phyloP scores from a whole-genome alignment of 2,888 invertebrate genomes.

The Cryptocheilus praepositus region DNA sequence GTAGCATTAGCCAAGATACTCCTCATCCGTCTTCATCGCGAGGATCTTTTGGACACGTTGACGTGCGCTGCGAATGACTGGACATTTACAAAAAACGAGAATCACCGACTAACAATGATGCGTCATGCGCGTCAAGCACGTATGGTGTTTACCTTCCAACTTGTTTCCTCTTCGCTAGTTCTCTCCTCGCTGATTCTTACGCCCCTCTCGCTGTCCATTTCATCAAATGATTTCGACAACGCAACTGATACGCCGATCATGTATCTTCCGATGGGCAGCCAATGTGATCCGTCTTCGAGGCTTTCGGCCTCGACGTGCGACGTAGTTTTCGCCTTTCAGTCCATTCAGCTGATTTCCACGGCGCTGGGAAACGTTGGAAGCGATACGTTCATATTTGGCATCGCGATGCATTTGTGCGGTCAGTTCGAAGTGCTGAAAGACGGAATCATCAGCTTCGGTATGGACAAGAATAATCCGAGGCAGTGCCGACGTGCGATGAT shows the following conservation, averaged over 20 bases:
- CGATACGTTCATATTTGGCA: slow-evolving; percentile 62
- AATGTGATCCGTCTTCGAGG: slow-evolving; percentile 7
- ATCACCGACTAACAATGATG: slow-evolving; percentile 12
- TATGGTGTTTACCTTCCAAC: background rate
- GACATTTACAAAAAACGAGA: background rate
- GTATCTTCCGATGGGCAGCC: slow-evolving; percentile 12
- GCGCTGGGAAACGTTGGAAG: slow-evolving; percentile 37
- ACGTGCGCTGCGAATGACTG: background rate
- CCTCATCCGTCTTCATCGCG: background rate
- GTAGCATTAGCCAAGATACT: background rate
- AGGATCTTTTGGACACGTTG: background rate
- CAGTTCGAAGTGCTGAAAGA: slow-evolving; percentile 60
- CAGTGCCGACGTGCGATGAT: background rate
- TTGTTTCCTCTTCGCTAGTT: background rate
- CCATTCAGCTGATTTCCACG: slow-evolving; percentile 12
- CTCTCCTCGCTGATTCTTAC: background rate
- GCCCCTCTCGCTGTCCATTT: background rate
- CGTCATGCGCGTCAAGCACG: slow-evolving; percentile 9
- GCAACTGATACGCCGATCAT: background rate
- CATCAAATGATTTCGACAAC: too few species aligned
- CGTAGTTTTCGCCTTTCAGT: slow-evolving; percentile 10
- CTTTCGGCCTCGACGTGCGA: background rate
- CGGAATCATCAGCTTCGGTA: background rate
- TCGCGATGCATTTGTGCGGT: slow-evolving; percentile 66
- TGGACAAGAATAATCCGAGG: background rate